A percentile compares a stretch with the other conserved stretches of the same genome.
phyloP scores from a whole-genome alignment of 2,797 vertebrate genomes.

The Hafferia zeledoni region DNA sequence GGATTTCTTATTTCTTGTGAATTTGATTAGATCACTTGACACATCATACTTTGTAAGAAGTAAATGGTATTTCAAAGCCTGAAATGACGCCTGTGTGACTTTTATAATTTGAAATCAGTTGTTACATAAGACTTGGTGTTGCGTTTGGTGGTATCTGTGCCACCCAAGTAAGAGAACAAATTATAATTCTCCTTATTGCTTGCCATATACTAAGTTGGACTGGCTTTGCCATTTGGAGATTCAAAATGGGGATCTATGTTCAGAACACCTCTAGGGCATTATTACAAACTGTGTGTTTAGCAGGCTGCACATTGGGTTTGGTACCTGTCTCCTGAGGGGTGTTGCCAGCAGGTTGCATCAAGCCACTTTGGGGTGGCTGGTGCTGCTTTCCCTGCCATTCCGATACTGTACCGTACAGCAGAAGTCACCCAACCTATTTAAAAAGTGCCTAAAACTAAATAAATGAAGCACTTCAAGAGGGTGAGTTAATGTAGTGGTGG shows the following conservation, averaged over 20 bases:
- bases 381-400: neutral
- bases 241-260: neutral
- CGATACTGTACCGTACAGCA: fast-evolving
- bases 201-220: neutral
- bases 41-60: neutral
- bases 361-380: neutral
- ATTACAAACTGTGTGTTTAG: neutral
- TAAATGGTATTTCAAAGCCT: neutral
- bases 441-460: neutral
- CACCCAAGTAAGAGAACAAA: neutral
- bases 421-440: neutral
- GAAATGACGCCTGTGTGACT: neutral
- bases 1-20: neutral
- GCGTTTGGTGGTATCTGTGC: neutral
- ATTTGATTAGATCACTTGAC: conserved; percentile 29
- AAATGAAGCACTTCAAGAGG: neutral
- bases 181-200: neutral
- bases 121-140: neutral
- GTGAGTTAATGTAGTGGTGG: fast-evolving
- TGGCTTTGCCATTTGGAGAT: neutral
- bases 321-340: neutral
- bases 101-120: neutral
- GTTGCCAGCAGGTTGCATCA: neutral
- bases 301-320: neutral
- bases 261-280: neutral